Evolutionary conservation across 2,888 invertebrate species (phyloP), one percentile per base, ranked within the genome.

Genomic region (Euphydryas editha): DNA sequence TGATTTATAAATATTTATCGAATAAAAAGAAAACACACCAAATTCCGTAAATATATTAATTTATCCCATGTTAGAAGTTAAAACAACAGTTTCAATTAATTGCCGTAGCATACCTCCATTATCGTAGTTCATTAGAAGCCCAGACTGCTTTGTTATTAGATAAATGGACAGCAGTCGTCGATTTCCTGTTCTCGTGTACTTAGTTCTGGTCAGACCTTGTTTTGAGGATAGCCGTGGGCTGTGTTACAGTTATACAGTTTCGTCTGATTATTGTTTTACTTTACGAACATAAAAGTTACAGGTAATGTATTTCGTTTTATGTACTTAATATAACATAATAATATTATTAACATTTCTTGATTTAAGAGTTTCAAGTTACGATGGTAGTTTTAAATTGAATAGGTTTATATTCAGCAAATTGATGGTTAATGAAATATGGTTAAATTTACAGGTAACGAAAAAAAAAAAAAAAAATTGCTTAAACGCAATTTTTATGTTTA

Each of bases 101-200:
- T 70, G 64, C 55, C 63, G 67, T 67, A 61, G 42, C 56, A 65
- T 67, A 64, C 64, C 64, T 51, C 62, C 13, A 70, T 67, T 70
- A 70, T 70, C 67, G 51, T 39, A 54, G 70, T 70, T 70, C 67
- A 65, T 70, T 70, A 70, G 59, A 62, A 67, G 61, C 54, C 21
- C 67, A 42, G 62, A 59, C 59, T 70, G 63, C 61, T 68, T 65
- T 69, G 65, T 69, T 69, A 65, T 65, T 51, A 68, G 68, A 70
- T 65, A 68, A 68, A 70, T 60, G 65, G 65, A 65, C 62, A 66
- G 62, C 59, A 64, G 67, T 59, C 63, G 67, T 59, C 57, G 54
- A 59, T 62, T 70, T 68, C 57, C 70, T 65, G 65, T 68, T 67
- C 62, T 46, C 51, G 59, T 67, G 59, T 56, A 67, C 56, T 67